Evolutionary conservation across 2,888 invertebrate species (phyloP).

Genomic region (Corbicula japonica): DNA sequence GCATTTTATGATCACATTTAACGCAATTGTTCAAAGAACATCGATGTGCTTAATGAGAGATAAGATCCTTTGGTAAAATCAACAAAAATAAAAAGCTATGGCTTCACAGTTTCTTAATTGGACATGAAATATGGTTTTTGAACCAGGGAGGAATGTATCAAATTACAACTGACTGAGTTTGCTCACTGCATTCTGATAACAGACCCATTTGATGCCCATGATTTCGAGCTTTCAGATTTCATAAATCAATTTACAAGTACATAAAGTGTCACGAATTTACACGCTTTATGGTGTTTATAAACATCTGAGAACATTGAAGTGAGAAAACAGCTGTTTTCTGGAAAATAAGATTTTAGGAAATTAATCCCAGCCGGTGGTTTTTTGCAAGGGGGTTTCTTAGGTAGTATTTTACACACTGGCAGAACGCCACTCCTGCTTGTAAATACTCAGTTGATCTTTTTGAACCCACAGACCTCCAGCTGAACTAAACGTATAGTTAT

Average conservation of each 20-base stretch:
- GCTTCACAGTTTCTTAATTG: no score
- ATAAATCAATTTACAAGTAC: conserved; percentile 69
- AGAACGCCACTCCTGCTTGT: no score
- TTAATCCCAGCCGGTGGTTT: conserved; percentile 18
- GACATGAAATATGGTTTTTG: conserved; percentile 33
- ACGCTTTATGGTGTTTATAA: conserved; percentile 61
- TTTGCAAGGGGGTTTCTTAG: conserved; percentile 2
- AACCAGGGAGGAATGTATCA: conserved; percentile 34
- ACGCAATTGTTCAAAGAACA: no score
- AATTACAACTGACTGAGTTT: conserved; percentile 14
- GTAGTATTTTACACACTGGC: conserved; percentile 9
- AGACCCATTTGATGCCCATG: conserved; percentile 30
- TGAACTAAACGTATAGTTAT: no score
- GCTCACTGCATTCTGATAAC: conserved; percentile 29
- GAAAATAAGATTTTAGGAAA: conserved; percentile 23
- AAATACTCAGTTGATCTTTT: no score
- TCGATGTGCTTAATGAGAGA: no score
- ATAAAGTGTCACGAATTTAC: conserved; percentile 65
- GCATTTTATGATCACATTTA: no score
- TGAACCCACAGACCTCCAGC: no score
- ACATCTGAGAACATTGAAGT: conserved; percentile 60
- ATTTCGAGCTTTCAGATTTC: conserved; percentile 29
- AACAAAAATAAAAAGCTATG: no score
- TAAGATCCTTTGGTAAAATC: no score
- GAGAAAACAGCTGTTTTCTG: conserved; percentile 62